Percentiles rank a stretch among this genome's conserved stretches.
Conservation (phyloP, 2,113 vertebrate genomes). For the Mormyrus lacerda region DNA sequence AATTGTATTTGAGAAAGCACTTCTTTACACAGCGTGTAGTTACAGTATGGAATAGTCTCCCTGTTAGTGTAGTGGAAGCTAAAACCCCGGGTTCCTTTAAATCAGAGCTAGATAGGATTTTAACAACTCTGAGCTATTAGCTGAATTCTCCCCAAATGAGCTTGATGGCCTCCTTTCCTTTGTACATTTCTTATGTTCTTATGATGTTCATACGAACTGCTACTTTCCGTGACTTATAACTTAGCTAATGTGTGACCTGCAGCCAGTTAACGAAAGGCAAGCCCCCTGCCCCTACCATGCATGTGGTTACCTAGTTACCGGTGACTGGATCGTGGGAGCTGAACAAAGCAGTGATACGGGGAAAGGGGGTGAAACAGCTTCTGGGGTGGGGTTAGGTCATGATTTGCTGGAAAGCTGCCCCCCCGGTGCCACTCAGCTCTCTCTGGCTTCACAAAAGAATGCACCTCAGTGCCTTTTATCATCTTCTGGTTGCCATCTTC, state of each 20-base stretch:
- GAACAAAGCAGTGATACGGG: conserved; percentile 6
- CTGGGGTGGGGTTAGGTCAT: background rate
- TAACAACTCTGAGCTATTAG: no score
- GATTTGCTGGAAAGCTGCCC: background rate
- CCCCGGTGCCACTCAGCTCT: background rate
- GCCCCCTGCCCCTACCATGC: background rate
- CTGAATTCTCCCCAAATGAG: no score
- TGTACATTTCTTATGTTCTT: no score
- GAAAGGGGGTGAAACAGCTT: background rate
- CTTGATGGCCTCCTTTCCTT: no score
- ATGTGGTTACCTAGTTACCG: conserved; percentile 60
- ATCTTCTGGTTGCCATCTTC: background rate
- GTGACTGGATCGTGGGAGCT: conserved; percentile 34
- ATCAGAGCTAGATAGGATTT: no score
- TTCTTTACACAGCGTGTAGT: no score
- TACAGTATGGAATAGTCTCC: no score
- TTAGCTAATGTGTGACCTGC: background rate
- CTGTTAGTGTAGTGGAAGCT: no score
- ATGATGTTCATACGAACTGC: background rate
- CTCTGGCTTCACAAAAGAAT: background rate
- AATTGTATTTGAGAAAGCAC: no score
- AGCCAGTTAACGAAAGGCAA: background rate
- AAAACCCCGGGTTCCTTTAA: no score
- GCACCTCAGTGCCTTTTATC: background rate
- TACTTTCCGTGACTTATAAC: background rate